These are phyloP conservation scores for Clarias batrachus DNA, from an alignment of 2,113 vertebrate genomes.

Conservation along the genomic window DNA sequence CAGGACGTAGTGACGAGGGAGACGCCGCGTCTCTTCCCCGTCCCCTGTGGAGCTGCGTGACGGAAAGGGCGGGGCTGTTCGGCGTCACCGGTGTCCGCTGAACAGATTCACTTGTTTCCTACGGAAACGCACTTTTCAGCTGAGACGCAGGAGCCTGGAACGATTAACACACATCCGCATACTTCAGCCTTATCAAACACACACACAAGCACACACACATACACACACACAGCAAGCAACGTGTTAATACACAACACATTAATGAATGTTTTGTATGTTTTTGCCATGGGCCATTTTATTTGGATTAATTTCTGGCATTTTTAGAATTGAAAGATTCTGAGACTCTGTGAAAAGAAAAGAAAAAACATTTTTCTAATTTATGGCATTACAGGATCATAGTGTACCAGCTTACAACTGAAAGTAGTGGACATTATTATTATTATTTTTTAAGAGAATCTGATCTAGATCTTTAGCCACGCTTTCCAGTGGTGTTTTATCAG, in stretches of 20 bases:
- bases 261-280: conserved; percentile 70
- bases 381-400: conserved; percentile 26
- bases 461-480: background rate
- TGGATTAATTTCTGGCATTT: conserved; percentile 53
- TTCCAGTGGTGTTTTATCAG: conserved; percentile 11
- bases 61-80: conserved; percentile 39
- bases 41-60: conserved; percentile 49
- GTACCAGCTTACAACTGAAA: no score
- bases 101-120: conserved; percentile 81
- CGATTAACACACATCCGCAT: conserved; percentile 26
- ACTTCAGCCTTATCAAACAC: conserved; percentile 2
- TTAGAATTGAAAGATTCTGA: background rate
- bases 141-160: conserved; percentile 57
- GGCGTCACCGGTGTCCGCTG: conserved; percentile 64
- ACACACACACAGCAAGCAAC: conserved; percentile 2
- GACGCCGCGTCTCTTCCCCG: conserved; percentile 45
- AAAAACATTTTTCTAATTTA: conserved; percentile 11
- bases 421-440: background rate
- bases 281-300: conserved; percentile 64
- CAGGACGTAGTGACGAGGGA: conserved; percentile 18
- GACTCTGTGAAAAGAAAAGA: background rate
- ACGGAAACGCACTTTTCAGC: conserved; percentile 77
- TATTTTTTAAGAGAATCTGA: background rate
- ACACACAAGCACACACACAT: conserved; percentile 43
- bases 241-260: conserved; percentile 43